phyloP scores from a whole-genome alignment of 2,888 invertebrate genomes.

The Rhagium mordax region DNA sequence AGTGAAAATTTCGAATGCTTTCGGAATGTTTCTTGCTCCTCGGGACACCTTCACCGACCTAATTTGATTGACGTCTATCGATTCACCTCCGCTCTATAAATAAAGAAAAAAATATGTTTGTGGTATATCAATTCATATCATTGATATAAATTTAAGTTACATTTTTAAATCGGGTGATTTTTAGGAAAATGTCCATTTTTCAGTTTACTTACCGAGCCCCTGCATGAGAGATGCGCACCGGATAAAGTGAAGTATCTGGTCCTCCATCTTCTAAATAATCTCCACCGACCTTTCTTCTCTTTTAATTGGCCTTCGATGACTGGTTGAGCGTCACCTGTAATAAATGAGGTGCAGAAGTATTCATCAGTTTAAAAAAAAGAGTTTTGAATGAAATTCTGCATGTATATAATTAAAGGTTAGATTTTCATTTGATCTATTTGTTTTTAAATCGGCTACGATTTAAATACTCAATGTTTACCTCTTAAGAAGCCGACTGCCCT shows the following conservation, averaged over 20 bases:
- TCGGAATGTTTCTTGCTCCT: slow-evolving; percentile 92
- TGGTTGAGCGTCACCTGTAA: slow-evolving; percentile 80
- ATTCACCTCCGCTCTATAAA: slow-evolving; percentile 85
- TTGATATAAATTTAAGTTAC: too few relatives aligned
- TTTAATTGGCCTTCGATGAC: slow-evolving; percentile 93
- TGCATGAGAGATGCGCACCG: slow-evolving; percentile 91
- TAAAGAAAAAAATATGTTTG: too few relatives aligned
- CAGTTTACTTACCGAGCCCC: slow-evolving; percentile 80
- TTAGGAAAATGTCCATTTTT: too few relatives aligned
- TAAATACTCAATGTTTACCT: too few relatives aligned
- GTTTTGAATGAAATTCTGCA: background rate
- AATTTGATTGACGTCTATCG: slow-evolving; percentile 94
- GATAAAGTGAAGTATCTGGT: slow-evolving; percentile 95
- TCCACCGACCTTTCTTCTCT: slow-evolving; percentile 94
- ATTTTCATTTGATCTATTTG: too few relatives aligned
- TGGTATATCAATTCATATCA: too few relatives aligned
- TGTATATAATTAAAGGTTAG: background rate
- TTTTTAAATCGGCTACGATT: too few relatives aligned
- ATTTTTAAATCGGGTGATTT: too few relatives aligned
- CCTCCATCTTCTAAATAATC: slow-evolving; percentile 92
- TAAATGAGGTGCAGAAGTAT: too few relatives aligned
- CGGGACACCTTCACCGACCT: slow-evolving; percentile 95
- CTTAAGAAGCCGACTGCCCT: slow-evolving; percentile 87
- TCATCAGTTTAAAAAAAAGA: too few relatives aligned
- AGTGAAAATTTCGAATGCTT: slow-evolving; percentile 97